Conservation (phyloP, 2,113 vertebrate genomes). For the Oceanodroma tethys region DNA sequence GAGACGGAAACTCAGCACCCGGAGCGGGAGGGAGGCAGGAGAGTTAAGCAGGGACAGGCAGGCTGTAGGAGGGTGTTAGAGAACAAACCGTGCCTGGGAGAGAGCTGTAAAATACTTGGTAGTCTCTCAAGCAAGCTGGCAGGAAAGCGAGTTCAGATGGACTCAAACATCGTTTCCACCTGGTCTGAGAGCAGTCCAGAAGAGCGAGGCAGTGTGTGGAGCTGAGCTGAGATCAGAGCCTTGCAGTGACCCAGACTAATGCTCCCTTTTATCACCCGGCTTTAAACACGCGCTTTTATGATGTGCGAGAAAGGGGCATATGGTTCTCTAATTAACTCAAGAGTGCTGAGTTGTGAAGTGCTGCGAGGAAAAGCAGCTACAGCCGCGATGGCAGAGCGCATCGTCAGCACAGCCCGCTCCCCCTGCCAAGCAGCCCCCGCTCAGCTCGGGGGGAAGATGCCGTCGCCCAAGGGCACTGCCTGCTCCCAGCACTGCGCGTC, state of each 20-base stretch:
- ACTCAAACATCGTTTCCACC: constrained; percentile 36
- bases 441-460: neutral
- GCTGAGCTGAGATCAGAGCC: neutral
- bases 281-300: constrained; percentile 46
- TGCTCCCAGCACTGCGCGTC: accelerated
- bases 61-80: neutral
- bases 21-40: neutral
- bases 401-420: neutral
- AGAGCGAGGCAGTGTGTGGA: neutral
- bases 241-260: neutral
- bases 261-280: constrained; percentile 39
- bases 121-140: constrained; percentile 34
- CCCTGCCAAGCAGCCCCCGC: neutral
- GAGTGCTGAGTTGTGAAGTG: constrained; percentile 54
- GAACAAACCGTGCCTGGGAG: constrained; percentile 24
- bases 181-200: neutral
- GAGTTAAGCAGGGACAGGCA: neutral
- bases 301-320: constrained; percentile 54
- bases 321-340: constrained; percentile 53
- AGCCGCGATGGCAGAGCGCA: neutral
- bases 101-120: constrained; percentile 13
- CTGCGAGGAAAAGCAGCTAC: constrained; percentile 29
- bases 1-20: neutral
- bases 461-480: neutral
- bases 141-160: neutral